Conservation (phyloP, 2,797 vertebrate genomes). For the Bovichtus diacanthus region DNA sequence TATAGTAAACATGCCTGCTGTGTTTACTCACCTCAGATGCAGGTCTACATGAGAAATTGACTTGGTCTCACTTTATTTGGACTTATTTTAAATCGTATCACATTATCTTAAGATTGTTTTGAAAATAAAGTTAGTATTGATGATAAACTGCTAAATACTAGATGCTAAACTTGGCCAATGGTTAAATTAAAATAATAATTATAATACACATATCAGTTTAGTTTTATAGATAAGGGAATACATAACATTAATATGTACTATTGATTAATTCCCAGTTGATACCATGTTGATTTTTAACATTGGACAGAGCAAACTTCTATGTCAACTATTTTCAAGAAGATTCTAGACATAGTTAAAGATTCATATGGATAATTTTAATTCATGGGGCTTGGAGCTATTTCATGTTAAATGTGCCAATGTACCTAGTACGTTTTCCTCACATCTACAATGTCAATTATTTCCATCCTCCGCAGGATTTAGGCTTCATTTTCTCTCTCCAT, state of each 20-base stretch:
- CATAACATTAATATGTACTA: neutral
- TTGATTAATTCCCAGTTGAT: neutral
- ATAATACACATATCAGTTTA: neutral
- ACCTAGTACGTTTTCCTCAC: slow-evolving; percentile 27
- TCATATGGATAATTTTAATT: slow-evolving; percentile 12
- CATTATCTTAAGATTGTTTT: neutral
- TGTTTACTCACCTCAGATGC: slow-evolving; percentile 41
- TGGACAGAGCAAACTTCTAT: neutral
- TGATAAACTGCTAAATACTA: neutral
- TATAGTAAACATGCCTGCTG: slow-evolving; percentile 52
- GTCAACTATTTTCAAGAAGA: neutral
- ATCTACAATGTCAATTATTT: slow-evolving; percentile 41
- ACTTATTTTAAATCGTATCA: neutral
- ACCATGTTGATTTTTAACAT: neutral
- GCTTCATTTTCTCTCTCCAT: slow-evolving; percentile 54
- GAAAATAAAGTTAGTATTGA: neutral
- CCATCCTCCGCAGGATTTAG: slow-evolving; percentile 29
- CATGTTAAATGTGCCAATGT: slow-evolving; percentile 8
- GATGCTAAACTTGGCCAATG: neutral
- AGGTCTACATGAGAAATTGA: neutral
- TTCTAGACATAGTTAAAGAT: neutral
- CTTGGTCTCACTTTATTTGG: neutral
- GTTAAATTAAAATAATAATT: too few species aligned
- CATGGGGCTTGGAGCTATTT: neutral
- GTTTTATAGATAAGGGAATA: slow-evolving; percentile 1